Percentiles rank a stretch among this genome's conserved stretches.
Conservation (phyloP, 2,113 vertebrate species). For the Nansenia antarctica region DNA sequence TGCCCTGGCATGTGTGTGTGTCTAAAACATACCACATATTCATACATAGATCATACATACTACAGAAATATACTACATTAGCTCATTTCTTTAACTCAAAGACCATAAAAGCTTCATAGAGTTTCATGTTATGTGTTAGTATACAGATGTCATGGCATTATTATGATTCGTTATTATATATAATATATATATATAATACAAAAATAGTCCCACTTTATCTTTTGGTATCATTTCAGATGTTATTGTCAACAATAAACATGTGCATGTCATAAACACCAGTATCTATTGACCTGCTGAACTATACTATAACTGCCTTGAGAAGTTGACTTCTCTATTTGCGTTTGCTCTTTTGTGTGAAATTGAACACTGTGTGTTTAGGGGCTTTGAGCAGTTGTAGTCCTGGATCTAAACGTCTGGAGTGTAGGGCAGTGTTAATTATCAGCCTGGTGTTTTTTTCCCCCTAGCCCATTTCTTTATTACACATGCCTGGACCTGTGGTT, state of each 20-base stretch:
- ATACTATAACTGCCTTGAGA: neutral
- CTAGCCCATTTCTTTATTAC: too few species aligned
- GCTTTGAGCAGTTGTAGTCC: neutral
- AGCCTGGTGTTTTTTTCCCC: conserved; percentile 2
- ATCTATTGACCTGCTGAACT: neutral
- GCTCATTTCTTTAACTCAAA: too few species aligned
- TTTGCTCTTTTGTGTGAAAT: neutral
- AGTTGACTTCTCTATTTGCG: neutral
- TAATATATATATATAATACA: neutral
- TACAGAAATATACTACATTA: too few species aligned
- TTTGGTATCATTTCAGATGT: neutral
- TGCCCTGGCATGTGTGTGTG: too few species aligned
- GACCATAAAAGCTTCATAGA: too few species aligned
- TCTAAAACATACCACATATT: too few species aligned
- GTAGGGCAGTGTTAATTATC: neutral
- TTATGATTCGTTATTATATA: neutral
- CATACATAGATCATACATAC: too few species aligned
- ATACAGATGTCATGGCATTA: too few species aligned
- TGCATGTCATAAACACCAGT: neutral
- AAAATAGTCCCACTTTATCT: neutral
- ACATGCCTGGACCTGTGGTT: conserved; percentile 7
- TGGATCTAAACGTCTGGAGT: neutral
- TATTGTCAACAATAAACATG: too few species aligned
- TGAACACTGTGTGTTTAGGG: neutral
- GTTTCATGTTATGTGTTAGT: neutral